Conservation (phyloP, 1,140 invertebrate species). For the Ylistrum balloti region DNA sequence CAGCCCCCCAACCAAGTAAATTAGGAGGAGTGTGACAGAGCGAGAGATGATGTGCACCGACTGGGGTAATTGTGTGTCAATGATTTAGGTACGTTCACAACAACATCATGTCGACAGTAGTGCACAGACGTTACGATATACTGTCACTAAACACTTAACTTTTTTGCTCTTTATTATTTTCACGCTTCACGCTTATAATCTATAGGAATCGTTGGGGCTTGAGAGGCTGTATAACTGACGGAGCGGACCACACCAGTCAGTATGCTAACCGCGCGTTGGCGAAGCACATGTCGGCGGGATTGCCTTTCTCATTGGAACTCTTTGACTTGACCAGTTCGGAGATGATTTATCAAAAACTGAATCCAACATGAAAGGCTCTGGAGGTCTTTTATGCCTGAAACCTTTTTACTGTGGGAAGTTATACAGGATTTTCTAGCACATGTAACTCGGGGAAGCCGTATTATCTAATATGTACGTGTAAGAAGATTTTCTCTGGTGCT, state of each 20-base stretch:
- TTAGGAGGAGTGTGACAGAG: not conserved
- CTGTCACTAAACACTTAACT: not conserved
- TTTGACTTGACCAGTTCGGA: not conserved
- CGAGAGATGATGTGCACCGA: not conserved
- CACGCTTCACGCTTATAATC: not conserved
- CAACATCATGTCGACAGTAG: not conserved
- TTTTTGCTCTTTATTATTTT: not conserved
- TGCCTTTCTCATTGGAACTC: not conserved
- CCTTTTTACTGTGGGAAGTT: not conserved
- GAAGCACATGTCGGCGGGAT: not conserved
- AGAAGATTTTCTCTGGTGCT: not conserved
- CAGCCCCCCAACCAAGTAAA: not conserved
- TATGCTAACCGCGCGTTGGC: not conserved
- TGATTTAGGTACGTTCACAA: no score
- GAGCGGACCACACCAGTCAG: not conserved
- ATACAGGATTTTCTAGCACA: not conserved
- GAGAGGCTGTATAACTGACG: not conserved
- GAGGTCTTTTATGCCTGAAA: not conserved
- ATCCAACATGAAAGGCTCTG: no score
- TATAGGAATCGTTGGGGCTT: not conserved
- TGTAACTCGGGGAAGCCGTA: not conserved
- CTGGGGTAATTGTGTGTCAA: not conserved
- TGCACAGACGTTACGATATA: not conserved
- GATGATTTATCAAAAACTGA: not conserved
- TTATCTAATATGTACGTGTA: not conserved